Base-by-base conservation (phyloP, 2,888 invertebrate species). In the Andrena flavipes region DNA sequence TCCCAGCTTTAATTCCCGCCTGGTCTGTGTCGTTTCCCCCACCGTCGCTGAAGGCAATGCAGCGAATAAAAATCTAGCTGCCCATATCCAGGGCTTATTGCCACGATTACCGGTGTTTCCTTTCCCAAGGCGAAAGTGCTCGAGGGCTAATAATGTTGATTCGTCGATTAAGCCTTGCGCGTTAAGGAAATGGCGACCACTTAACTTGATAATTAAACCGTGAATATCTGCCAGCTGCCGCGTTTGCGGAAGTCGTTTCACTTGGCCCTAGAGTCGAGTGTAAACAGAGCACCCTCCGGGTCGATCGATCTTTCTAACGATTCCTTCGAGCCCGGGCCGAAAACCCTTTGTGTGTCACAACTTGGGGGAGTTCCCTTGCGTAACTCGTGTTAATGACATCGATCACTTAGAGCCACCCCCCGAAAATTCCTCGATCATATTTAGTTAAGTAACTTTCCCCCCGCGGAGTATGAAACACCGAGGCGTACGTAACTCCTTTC, bases 151-250 rank as follows among this genome's bases (percentile, higher is more conserved):
- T 42, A 42, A 42, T 16, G 42, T 42, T 42, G 42, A 42, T 16
- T 42, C 16, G 42, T 4, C 42, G 42, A 42, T 42, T 42, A 42
- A 42, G 42, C 42, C 42, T 1, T 1, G 42, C 0, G 13, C 42
- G 42, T 16, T 42, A 42, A 42, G 42, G 42, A 42, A 42, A 13
- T 4, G 42, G 16, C 42, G 4, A 16, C 16, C 42, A 42, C 42
- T 76, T 76, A 76, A 64, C 63, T 64, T 48, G 2, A 23, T 56
- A 64, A 79, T 79, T 79, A 54, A n/a, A 20, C 8, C 23, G 23
- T 13, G 69, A 76, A 64, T 59, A 59, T 63, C 59, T 30, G 73
- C n/a, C 63, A 8, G 29, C 23, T 8, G 62, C 23, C 29, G 8
- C 54, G 30, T 48, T 54, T 8, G 20, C 51, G 48, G 54, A 63